Percentiles rank a stretch among this genome's conserved stretches.
phyloP scores from a whole-genome alignment of 2,888 invertebrate species.

The Tinea pellionella region DNA sequence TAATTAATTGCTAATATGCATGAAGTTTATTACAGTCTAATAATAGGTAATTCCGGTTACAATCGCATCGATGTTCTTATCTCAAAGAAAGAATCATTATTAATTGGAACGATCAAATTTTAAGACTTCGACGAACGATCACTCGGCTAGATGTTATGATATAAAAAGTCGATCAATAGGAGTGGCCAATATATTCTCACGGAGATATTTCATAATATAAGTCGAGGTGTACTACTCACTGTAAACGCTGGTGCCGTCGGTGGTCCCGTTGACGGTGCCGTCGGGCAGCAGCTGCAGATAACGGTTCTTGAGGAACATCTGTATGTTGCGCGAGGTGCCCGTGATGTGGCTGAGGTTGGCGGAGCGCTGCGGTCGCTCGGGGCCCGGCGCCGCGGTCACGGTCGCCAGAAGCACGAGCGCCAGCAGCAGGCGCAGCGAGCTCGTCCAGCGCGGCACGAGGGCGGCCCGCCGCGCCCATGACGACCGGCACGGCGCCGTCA shows the following conservation, averaged over 20 bases:
- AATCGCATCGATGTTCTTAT: neutral
- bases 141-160: no score
- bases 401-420: slow-evolving; percentile 58
- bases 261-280: slow-evolving; percentile 87
- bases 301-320: slow-evolving; percentile 86
- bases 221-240: slow-evolving; percentile 73
- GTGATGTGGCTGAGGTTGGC: slow-evolving; percentile 85
- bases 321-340: slow-evolving; percentile 82
- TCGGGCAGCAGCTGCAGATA: slow-evolving; percentile 86
- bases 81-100: neutral
- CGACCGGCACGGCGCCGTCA: slow-evolving; percentile 53
- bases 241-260: slow-evolving; percentile 83
- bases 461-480: slow-evolving; percentile 25
- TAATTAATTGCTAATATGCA: neutral
- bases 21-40: neutral
- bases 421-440: slow-evolving; percentile 63
- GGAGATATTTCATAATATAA: neutral
- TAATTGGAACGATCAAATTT: neutral
- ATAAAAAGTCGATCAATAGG: neutral
- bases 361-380: slow-evolving; percentile 78
- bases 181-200: neutral
- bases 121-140: no score
- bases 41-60: neutral
- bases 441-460: slow-evolving; percentile 31
- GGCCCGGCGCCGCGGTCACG: slow-evolving; percentile 52